Conservation (phyloP, 2,113 vertebrate species). For the Apteryx mantelli region DNA sequence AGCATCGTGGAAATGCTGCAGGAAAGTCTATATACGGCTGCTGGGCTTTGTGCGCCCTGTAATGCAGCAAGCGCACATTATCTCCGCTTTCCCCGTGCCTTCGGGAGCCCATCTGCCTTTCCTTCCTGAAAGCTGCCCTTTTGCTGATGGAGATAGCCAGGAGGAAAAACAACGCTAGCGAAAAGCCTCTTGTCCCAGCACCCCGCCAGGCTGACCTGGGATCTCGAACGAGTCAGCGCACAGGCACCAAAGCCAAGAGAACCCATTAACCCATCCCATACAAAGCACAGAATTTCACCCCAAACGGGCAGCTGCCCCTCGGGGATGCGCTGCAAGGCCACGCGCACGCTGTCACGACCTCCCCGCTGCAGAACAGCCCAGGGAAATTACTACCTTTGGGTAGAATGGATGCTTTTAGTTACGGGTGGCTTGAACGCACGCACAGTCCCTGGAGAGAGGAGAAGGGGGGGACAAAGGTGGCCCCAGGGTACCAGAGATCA, state of each 20-base stretch:
- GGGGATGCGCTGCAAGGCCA: background rate
- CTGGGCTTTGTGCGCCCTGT: background rate
- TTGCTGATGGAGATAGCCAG: background rate
- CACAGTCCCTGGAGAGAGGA: fast-evolving
- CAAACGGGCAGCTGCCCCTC: background rate
- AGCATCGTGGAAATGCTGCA: background rate
- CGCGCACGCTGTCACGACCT: fast-evolving
- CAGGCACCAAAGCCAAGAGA: background rate
- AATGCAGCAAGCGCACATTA: background rate
- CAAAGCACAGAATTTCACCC: background rate
- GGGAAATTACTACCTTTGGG: background rate
- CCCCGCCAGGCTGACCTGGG: background rate
- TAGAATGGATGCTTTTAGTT: background rate
- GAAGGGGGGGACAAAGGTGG: background rate
- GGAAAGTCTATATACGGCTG: background rate
- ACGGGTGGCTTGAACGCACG: background rate
- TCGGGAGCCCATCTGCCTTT: background rate
- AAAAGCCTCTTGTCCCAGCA: background rate
- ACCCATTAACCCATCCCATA: background rate
- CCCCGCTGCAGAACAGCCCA: too few relatives aligned
- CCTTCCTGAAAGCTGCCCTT: background rate
- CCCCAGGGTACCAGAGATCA: fast-evolving
- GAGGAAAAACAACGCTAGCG: background rate
- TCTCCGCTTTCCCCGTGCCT: too few relatives aligned
- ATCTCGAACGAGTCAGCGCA: background rate